Evolutionary conservation across 2,113 vertebrate species (phyloP).

Genomic region (Muntiacus muntjak): DNA sequence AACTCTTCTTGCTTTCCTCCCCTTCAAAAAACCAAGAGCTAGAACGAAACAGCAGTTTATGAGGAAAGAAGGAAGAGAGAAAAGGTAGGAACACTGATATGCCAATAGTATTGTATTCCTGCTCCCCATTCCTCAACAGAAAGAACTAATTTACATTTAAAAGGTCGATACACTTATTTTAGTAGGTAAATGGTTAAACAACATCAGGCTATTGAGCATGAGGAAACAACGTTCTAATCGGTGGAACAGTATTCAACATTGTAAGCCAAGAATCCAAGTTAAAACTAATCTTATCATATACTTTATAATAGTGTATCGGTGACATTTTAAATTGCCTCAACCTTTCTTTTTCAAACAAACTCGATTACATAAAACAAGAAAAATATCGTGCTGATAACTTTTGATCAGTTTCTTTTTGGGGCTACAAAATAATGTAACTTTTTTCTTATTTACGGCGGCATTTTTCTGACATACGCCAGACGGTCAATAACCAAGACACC

Average conservation of each 20-base stretch:
- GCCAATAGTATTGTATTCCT: neutral
- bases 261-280: neutral
- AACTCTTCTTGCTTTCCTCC: neutral
- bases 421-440: neutral
- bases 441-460: neutral
- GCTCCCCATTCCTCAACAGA: neutral
- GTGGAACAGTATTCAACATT: neutral
- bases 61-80: neutral
- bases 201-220: neutral
- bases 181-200: neutral
- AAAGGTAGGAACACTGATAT: neutral
- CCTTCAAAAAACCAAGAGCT: neutral
- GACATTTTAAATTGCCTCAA: neutral
- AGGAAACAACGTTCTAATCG: neutral
- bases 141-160: neutral
- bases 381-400: neutral
- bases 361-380: neutral
- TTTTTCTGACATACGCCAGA: neutral
- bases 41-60: neutral
- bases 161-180: neutral
- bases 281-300: neutral
- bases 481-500: neutral
- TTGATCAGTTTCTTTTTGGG: neutral
- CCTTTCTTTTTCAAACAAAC: neutral
- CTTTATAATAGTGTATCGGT: neutral